These are phyloP conservation scores for Nephrotoma guestfalica DNA, from an alignment of 2,888 invertebrate genomes.

Conservation along the genomic window DNA sequence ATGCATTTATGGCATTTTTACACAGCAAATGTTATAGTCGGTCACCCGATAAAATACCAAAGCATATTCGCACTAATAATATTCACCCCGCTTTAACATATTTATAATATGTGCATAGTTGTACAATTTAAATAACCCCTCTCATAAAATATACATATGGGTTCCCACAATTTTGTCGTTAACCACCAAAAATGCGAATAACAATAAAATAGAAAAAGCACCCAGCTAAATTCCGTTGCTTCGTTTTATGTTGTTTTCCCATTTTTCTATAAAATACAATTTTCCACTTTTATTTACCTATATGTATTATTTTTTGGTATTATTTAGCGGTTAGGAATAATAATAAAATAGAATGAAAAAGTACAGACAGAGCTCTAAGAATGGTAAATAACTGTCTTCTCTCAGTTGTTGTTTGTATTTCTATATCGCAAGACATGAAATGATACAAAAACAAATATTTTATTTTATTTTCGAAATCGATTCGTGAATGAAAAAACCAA, in stretches of 20 bases:
- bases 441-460: not conserved
- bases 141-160: not conserved
- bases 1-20: not conserved
- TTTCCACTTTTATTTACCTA: not conserved
- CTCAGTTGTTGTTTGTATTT: slow-evolving; percentile 1
- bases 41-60: not conserved
- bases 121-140: not conserved
- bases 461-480: not conserved
- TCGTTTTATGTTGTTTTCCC: not conserved
- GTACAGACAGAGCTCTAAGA: not conserved
- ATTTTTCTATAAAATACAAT: not conserved
- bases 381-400: not conserved
- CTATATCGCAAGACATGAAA: not conserved
- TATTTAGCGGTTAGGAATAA: not conserved
- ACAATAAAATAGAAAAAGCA: not conserved
- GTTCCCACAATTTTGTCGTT: not conserved
- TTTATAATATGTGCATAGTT: not conserved
- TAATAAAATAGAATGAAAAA: not conserved
- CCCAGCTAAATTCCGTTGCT: not conserved
- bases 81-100: not conserved
- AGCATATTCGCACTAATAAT: not conserved
- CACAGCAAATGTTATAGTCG: not conserved
- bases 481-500: not conserved
- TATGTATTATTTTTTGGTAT: not conserved
- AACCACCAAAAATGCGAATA: not conserved